Base-by-base conservation (phyloP, 1,140 invertebrate genomes). In the Hesperophylax magnus region DNA sequence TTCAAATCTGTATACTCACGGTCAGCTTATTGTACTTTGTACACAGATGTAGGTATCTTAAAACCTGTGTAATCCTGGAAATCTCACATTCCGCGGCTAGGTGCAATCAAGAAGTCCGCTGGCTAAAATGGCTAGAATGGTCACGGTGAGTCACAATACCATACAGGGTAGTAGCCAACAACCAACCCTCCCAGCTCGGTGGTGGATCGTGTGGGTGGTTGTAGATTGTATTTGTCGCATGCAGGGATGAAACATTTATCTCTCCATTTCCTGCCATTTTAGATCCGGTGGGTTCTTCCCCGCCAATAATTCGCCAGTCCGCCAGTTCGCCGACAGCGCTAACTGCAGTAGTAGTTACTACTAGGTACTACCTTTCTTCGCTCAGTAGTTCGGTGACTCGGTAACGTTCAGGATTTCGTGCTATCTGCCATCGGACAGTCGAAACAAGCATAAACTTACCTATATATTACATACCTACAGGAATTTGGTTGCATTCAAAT, bases 231-330 rank as follows among this genome's bases (percentile, higher is more conserved):
- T 67, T 67, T 34, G 27, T 61, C 63, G 27, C 27, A 17, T 27
- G 22, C 63, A 31, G 27, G 67, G 67, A 71, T 47, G 67, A 71
- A 71, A 71, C 67, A 71, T 71, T 71, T 71, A 71, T 71, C 67
- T 71, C 14, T 18, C 67, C 67, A 22, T 71, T 71, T 71, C 39
- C 67, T 39, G 67, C 67, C n/a, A 71, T 71, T 71, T 20, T 0
- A 34, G 27, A 67, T 34, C 63, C 63, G 63, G 27, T 17, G 31
- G 67, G 39, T 18, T 71, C 67, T 71, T 71, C 47, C 67, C 67
- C 67, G 67, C 67, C n/a, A 47, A 71, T 71, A 71, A 71, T 71
- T 71, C 15, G 67, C 67, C 17, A 18, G 67, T 71, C 20, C 39
- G 34, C 34, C 65, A 69, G 34, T 69, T 69, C n/a, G 17, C 34